A percentile compares a stretch with the other conserved stretches of the same genome.
Evolutionary conservation across 2,113 vertebrate genomes (phyloP).

Genomic region (Empidonax alnorum): DNA sequence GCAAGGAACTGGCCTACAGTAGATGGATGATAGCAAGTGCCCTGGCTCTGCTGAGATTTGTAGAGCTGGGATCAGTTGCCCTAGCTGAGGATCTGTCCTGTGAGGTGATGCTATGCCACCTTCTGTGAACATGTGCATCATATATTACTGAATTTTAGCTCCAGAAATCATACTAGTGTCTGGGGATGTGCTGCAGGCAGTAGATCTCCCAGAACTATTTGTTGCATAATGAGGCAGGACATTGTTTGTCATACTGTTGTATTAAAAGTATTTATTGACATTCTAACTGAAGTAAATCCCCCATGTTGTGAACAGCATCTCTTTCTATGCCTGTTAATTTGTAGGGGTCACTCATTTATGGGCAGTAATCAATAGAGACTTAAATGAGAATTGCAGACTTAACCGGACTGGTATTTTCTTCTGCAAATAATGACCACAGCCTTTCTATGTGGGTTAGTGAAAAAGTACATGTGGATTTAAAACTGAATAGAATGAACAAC

Average conservation of each 20-base stretch:
- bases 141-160: not conserved
- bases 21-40: not conserved
- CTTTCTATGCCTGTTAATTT: constrained; percentile 25
- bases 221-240: constrained; percentile 31
- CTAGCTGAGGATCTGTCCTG: not conserved
- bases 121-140: rapidly evolving
- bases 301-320: constrained; percentile 45
- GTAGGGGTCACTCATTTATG: constrained; percentile 30
- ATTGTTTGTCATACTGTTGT: not conserved
- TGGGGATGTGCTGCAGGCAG: not conserved
- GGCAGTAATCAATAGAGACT: constrained; percentile 54
- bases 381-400: constrained; percentile 35
- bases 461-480: constrained; percentile 28
- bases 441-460: not conserved
- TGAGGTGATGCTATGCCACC: not conserved
- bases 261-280: constrained; percentile 57
- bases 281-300: constrained; percentile 59
- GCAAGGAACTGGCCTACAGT: not conserved
- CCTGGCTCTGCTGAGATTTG: not conserved
- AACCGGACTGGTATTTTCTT: not conserved
- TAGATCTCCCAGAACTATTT: constrained; percentile 24
- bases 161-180: constrained; percentile 23
- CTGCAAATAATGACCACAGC: not conserved
- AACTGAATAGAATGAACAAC: not conserved
- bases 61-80: not conserved